Conservation (phyloP, 2,888 invertebrate species). For the Elysia crispata region DNA sequence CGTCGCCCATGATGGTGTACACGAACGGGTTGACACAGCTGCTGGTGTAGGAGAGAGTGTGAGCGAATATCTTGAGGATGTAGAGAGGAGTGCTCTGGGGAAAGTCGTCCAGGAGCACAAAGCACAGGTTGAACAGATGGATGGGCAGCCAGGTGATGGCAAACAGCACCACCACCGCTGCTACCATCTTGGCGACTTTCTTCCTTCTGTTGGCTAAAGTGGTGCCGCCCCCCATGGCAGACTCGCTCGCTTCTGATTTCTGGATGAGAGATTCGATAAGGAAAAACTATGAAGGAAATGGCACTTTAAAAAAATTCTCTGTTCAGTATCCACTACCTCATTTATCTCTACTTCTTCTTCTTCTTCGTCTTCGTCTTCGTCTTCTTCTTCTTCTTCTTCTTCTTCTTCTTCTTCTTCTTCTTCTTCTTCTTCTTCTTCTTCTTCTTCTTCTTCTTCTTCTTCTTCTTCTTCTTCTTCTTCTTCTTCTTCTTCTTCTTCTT, state of each 20-base stretch:
- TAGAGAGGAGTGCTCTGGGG: conserved; percentile 51
- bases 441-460: conserved; percentile 27
- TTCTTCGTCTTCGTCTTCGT: too few relatives aligned
- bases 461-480: conserved; percentile 11
- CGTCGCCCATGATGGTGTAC: conserved; percentile 73
- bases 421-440: conserved; percentile 27
- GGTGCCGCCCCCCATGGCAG: conserved; percentile 31
- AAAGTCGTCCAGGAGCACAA: conserved; percentile 62
- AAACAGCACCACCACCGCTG: conserved; percentile 69
- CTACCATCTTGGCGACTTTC: conserved; percentile 71
- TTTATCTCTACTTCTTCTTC: background rate
- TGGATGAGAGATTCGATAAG: conserved; percentile 11
- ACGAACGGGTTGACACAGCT: conserved; percentile 74
- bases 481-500: conserved; percentile 11
- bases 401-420: too few relatives aligned
- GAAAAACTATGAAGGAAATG: background rate
- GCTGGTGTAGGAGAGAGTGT: conserved; percentile 72
- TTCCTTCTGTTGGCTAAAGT: conserved; percentile 51
- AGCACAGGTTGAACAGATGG: conserved; percentile 66
- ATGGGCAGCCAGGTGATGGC: conserved; percentile 73
- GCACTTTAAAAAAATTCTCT: background rate
- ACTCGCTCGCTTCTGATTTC: conserved; percentile 13
- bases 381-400: too few relatives aligned
- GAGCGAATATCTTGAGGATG: conserved; percentile 61
- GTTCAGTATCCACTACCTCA: background rate